Conservation (phyloP, 1,140 invertebrate genomes). For the Papilio polyxenes region DNA sequence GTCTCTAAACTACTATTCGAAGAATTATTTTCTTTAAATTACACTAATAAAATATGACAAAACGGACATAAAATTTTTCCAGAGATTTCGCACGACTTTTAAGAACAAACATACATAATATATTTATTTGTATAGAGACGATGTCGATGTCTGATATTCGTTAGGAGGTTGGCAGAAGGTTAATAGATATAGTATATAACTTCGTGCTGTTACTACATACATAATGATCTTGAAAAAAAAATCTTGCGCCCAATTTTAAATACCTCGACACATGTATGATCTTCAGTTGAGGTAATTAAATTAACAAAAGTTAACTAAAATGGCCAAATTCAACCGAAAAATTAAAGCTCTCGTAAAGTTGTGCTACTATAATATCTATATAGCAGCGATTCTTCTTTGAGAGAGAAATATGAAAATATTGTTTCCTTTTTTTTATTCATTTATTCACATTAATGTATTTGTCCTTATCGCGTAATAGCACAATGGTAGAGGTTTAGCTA, state of each 20-base stretch:
- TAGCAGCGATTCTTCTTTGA: no score
- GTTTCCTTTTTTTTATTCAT: no score
- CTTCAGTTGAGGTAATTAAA: no score
- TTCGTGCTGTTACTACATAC: not conserved
- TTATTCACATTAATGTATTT: not conserved
- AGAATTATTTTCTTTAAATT: conserved; percentile 19
- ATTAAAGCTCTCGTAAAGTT: no score
- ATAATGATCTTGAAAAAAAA: not conserved
- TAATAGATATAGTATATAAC: not conserved
- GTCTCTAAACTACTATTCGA: conserved; percentile 15
- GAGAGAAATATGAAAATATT: no score
- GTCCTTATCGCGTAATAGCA: not conserved
- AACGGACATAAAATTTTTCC: conserved; percentile 5
- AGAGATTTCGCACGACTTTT: not conserved
- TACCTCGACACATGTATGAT: not conserved
- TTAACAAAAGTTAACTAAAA: no score
- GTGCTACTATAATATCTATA: no score
- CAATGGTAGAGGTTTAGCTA: not conserved
- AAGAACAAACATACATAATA: not conserved
- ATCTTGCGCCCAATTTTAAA: not conserved
- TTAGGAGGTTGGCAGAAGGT: conserved; percentile 13
- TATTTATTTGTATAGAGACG: not conserved
- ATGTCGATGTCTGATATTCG: conserved; percentile 10
- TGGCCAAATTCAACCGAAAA: no score
- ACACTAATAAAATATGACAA: conserved; percentile 14